Percentiles rank a stretch among this genome's conserved stretches.
These are phyloP conservation scores for Pterostichus madidus DNA, from an alignment of 2,888 invertebrate genomes.

Conservation along the genomic window DNA sequence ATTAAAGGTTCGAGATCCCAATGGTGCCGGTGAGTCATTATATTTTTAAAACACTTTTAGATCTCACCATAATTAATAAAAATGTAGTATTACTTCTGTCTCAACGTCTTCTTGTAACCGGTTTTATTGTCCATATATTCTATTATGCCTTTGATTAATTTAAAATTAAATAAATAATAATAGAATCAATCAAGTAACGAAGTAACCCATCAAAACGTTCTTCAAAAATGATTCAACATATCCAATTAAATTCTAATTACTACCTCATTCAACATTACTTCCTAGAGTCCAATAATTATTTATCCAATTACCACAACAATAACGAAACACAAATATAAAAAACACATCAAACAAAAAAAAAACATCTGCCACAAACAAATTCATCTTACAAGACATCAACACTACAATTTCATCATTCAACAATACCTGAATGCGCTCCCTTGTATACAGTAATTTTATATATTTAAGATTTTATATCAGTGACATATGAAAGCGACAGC, in stretches of 20 bases:
- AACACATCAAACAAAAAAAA: slow-evolving; percentile 69
- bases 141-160: no score
- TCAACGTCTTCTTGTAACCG: no score
- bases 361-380: slow-evolving; percentile 69
- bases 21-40: no score
- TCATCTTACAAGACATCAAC: slow-evolving; percentile 72
- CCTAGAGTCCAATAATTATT: slow-evolving; percentile 24
- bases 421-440: slow-evolving; percentile 69
- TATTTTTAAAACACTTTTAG: no score
- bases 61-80: no score
- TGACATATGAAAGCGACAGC: slow-evolving; percentile 72
- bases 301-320: slow-evolving; percentile 42
- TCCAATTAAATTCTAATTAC: slow-evolving; percentile 43
- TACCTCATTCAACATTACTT: slow-evolving; percentile 4
- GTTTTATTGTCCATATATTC: no score
- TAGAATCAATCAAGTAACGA: background rate
- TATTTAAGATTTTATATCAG: slow-evolving; percentile 73
- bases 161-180: slow-evolving; percentile 10
- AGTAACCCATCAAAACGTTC: background rate
- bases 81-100: no score
- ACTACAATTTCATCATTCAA: slow-evolving; percentile 73
- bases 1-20: no score
- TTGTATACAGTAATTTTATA: slow-evolving; percentile 75
- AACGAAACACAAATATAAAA: slow-evolving; percentile 25
- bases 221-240: slow-evolving; percentile 23